These are phyloP conservation scores for Bolinopsis microptera DNA, from an alignment of 37 sponge, comb jelly and placozoan genomes.

Conservation along the genomic window DNA sequence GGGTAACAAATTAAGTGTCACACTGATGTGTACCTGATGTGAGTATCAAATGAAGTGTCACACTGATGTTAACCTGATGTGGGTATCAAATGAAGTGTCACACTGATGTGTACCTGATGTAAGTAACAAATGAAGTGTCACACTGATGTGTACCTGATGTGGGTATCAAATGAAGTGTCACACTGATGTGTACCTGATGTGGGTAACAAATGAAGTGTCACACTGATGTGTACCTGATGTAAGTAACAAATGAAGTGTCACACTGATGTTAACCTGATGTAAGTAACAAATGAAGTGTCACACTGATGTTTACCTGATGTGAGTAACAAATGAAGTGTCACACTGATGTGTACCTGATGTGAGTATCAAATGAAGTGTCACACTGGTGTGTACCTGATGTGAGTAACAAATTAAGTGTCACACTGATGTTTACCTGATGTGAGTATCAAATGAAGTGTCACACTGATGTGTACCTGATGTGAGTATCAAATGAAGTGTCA, in stretches of 20 bases:
- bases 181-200: conserved; percentile 64
- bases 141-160: conserved; percentile 64
- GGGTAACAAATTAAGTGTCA: conserved; percentile 50
- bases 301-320: conserved; percentile 64
- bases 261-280: conserved; percentile 64
- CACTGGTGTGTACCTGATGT: conserved; percentile 63
- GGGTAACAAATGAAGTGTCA: conserved; percentile 55
- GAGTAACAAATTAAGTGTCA: conserved; percentile 51
- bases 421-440: conserved; percentile 64
- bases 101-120: conserved; percentile 64
- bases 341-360: conserved; percentile 64
- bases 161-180: conserved; percentile 59
- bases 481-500: conserved; percentile 59
- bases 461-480: conserved; percentile 64
- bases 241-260: conserved; percentile 52
- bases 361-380: conserved; percentile 59
- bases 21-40: conserved; percentile 64
- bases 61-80: conserved; percentile 64
- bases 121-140: conserved; percentile 52
- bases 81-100: conserved; percentile 59
- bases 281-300: conserved; percentile 52
- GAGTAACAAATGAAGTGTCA: conserved; percentile 56
- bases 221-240: conserved; percentile 64
- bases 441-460: conserved; percentile 59
- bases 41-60: conserved; percentile 59